Evolutionary conservation across 1,140 invertebrate genomes (phyloP).

Genomic region (Orchestia grillus): DNA sequence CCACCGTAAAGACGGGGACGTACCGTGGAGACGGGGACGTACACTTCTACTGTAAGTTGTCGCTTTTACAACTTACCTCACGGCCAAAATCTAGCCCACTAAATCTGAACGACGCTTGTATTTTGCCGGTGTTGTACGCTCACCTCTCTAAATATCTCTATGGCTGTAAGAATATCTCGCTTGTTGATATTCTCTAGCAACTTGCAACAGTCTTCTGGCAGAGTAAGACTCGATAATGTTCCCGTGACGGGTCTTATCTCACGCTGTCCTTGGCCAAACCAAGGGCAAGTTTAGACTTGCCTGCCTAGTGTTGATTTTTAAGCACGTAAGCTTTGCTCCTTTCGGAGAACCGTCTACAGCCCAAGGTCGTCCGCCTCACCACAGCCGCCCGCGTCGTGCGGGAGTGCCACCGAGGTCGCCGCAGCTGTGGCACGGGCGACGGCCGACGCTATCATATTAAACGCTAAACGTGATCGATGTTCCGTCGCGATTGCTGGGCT

Average conservation of each 20-base stretch:
- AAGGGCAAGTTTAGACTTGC: conserved; percentile 49
- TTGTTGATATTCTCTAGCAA: neutral
- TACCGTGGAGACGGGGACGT: too few species aligned
- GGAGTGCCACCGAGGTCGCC: neutral
- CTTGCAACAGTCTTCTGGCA: neutral
- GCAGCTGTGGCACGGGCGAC: neutral
- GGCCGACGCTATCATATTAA: neutral
- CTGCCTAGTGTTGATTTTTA: neutral
- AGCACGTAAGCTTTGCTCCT: neutral
- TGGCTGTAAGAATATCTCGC: neutral
- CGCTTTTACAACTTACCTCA: neutral
- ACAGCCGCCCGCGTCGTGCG: neutral
- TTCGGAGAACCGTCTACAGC: neutral
- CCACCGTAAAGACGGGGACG: too few species aligned
- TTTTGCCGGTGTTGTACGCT: neutral
- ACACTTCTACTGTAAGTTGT: too few species aligned
- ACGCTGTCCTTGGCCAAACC: conserved; percentile 26
- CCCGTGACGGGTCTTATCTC: conserved; percentile 32
- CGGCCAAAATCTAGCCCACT: neutral
- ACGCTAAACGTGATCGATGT: neutral
- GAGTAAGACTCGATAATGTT: neutral
- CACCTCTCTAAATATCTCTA: neutral
- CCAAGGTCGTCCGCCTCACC: neutral
- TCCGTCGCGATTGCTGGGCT: neutral
- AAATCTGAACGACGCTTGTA: neutral